phyloP scores from a whole-genome alignment of 2,113 vertebrate species.

The Ictalurus furcatus region DNA sequence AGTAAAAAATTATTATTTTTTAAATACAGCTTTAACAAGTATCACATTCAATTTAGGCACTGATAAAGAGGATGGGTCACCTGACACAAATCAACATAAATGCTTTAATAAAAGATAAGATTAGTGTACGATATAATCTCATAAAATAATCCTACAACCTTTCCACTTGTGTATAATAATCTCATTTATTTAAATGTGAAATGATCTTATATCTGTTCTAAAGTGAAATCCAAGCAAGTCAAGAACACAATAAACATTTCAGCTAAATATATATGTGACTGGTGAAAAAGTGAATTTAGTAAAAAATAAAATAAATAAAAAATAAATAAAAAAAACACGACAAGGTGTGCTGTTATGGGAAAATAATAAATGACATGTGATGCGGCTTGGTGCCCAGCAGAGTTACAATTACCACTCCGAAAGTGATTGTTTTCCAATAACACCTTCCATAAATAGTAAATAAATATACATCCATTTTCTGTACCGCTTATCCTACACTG shows the following conservation, averaged over 20 bases:
- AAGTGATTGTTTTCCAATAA: background rate
- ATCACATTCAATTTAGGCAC: background rate
- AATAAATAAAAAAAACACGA: background rate
- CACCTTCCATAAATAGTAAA: too few relatives aligned
- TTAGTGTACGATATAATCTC: background rate
- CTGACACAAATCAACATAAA: background rate
- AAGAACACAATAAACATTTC: background rate
- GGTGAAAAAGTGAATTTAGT: background rate
- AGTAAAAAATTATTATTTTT: constrained; percentile 8
- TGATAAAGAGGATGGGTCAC: background rate
- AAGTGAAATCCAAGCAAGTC: background rate
- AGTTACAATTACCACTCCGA: background rate
- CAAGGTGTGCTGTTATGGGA: background rate
- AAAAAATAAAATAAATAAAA: background rate
- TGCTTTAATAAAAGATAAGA: background rate
- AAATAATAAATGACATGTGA: background rate
- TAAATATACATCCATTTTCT: too few relatives aligned
- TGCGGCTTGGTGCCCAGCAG: background rate
- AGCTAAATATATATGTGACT: background rate
- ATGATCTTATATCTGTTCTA: background rate
- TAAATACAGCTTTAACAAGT: background rate
- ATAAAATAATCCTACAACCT: background rate
- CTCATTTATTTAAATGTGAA: background rate
- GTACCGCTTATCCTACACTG: too few relatives aligned
- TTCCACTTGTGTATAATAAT: background rate